A percentile compares a stretch with the other conserved stretches of the same genome.
Evolutionary conservation across 2,888 invertebrate genomes (phyloP).

Genomic region (Esperia sulphurella): DNA sequence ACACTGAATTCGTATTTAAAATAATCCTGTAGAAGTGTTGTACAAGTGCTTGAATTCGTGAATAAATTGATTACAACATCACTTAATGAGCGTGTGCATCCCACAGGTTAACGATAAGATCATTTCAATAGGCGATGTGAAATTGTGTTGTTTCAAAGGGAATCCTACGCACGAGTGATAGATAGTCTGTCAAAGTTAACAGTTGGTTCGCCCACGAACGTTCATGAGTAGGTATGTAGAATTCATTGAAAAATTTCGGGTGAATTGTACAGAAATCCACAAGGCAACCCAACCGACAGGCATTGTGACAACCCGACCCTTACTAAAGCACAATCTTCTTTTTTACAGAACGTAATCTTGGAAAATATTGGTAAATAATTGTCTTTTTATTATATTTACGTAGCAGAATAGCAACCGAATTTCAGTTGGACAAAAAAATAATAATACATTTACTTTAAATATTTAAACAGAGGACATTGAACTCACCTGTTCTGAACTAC

Average conservation of each 20-base stretch:
- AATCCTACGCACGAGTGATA: slow-evolving; percentile 28
- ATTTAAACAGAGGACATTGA: background rate
- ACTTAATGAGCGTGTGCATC: slow-evolving; percentile 7
- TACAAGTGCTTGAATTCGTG: background rate
- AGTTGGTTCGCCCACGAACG: slow-evolving; percentile 17
- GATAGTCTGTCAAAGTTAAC: slow-evolving; percentile 20
- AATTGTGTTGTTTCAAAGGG: slow-evolving; percentile 23
- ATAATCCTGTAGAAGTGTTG: no score
- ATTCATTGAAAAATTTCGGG: background rate
- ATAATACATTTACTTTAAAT: no score
- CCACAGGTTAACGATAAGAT: slow-evolving; percentile 14
- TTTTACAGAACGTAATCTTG: no score
- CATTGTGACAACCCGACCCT: no score
- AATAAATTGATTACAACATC: slow-evolving; percentile 7
- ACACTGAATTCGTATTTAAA: no score
- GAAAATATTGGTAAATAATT: no score
- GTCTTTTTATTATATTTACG: no score
- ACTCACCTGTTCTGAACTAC: slow-evolving; percentile 56
- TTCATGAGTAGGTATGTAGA: background rate
- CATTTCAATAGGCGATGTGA: slow-evolving; percentile 17
- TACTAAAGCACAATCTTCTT: no score
- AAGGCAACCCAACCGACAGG: no score
- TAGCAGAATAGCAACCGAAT: no score
- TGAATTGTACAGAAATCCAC: no score
- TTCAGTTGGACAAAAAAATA: no score